Conservation (phyloP, 2,113 vertebrate species). For the Pseudolaguvia tuberculata region DNA sequence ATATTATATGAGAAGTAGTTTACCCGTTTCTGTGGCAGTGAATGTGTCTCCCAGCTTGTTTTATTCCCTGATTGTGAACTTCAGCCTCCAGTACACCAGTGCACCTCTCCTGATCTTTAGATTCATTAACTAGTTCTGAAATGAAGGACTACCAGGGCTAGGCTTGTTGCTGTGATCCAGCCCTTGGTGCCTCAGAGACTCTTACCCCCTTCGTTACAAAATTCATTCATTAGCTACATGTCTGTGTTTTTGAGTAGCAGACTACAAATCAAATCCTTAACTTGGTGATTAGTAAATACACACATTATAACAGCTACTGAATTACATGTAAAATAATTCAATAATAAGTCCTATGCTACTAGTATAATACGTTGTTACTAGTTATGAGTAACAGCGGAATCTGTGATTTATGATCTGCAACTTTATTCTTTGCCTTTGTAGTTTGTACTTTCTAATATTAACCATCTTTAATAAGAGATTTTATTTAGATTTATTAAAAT, state of each 20-base stretch:
- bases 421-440: not conserved
- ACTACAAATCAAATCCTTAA: not conserved
- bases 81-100: slow-evolving; percentile 36
- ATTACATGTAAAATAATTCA: not conserved
- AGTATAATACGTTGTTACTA: too few relatives aligned
- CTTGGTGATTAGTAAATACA: too few relatives aligned
- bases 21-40: slow-evolving; percentile 36
- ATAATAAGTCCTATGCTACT: not conserved
- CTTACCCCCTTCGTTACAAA: slow-evolving; percentile 34
- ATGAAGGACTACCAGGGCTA: slow-evolving; percentile 10
- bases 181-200: not conserved
- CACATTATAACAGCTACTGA: not conserved
- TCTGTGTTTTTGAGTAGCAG: slow-evolving; percentile 28
- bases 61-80: slow-evolving; percentile 43
- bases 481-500: not conserved
- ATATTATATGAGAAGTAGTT: slow-evolving; percentile 9
- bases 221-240: slow-evolving; percentile 30
- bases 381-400: too few relatives aligned
- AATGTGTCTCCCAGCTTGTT: slow-evolving; percentile 27
- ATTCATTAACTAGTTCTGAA: slow-evolving; percentile 53
- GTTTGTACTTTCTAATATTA: not conserved
- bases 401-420: not conserved
- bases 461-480: not conserved
- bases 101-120: slow-evolving; percentile 20
- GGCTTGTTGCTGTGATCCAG: not conserved